Percentiles rank a stretch among this genome's conserved stretches.
Evolutionary conservation across 1,140 invertebrate species (phyloP).

Genomic region (Araneus ventricosus): DNA sequence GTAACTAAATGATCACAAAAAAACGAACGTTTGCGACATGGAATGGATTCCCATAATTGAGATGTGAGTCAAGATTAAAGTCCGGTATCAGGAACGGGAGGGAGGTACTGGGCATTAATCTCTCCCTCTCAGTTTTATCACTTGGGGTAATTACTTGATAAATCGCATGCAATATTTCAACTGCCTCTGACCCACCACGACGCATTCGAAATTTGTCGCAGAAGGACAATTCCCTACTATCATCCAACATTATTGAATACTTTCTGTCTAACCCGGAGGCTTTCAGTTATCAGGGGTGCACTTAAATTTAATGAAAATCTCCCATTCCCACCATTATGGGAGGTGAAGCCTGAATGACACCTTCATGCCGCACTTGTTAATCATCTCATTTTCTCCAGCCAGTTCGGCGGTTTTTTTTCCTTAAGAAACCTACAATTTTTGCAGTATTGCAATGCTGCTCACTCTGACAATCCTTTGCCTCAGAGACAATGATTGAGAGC

Average conservation of each 20-base stretch:
- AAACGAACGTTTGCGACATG: background rate
- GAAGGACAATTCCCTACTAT: background rate
- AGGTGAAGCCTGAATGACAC: background rate
- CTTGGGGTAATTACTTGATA: slow-evolving; percentile 12
- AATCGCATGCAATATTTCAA: slow-evolving; percentile 5
- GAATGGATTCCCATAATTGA: background rate
- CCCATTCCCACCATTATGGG: background rate
- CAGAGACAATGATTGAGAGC: slow-evolving; percentile 24
- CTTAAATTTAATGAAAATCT: background rate
- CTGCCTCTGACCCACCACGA: background rate
- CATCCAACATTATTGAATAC: background rate
- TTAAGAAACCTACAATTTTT: background rate
- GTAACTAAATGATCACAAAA: too few relatives aligned
- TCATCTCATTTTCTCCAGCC: background rate
- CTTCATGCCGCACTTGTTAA: slow-evolving; percentile 23
- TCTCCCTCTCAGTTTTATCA: background rate
- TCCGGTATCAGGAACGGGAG: background rate
- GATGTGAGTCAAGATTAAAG: background rate
- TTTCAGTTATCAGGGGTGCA: background rate
- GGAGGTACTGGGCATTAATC: background rate
- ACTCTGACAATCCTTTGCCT: background rate
- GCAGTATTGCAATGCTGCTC: background rate
- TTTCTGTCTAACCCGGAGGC: background rate
- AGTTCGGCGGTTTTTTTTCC: background rate
- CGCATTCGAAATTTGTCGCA: background rate